These are phyloP conservation scores for Quiscalus mexicanus DNA, from an alignment of 2,113 vertebrate species.

Conservation along the genomic window DNA sequence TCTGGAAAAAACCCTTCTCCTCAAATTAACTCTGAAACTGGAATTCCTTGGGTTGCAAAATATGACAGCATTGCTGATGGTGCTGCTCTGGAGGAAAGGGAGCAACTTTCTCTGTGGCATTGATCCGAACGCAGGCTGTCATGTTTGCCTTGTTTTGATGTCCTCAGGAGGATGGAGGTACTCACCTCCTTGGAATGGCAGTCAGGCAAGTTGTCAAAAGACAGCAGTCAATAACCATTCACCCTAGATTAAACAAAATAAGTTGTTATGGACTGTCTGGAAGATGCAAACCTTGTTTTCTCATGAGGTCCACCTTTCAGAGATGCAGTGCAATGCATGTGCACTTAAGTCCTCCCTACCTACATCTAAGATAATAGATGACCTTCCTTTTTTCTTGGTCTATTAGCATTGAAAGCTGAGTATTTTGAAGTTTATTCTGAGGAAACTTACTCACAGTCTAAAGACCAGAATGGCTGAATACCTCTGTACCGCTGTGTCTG, in stretches of 20 bases:
- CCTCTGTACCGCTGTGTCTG: background rate
- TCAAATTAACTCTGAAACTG: background rate
- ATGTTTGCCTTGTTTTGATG: constrained; percentile 4
- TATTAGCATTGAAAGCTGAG: background rate
- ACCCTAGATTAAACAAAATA: constrained; percentile 11
- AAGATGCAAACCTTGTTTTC: background rate
- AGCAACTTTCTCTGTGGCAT: constrained; percentile 9
- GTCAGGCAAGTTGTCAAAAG: background rate
- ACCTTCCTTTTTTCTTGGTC: background rate
- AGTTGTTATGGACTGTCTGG: background rate
- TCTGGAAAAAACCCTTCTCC: background rate
- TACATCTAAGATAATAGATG: background rate
- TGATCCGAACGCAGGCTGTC: background rate
- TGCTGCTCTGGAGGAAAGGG: constrained; percentile 30
- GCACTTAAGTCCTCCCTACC: background rate
- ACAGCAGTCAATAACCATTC: background rate
- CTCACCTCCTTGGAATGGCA: background rate
- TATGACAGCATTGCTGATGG: constrained; percentile 2
- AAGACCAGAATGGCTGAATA: background rate
- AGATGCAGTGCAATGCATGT: fast-evolving
- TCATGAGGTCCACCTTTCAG: background rate
- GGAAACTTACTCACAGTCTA: background rate
- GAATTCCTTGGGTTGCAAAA: background rate
- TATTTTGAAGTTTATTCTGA: background rate
- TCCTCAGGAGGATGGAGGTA: background rate